Base-by-base conservation (phyloP, 2,888 invertebrate species). In the Ypsolopha scabrella region DNA sequence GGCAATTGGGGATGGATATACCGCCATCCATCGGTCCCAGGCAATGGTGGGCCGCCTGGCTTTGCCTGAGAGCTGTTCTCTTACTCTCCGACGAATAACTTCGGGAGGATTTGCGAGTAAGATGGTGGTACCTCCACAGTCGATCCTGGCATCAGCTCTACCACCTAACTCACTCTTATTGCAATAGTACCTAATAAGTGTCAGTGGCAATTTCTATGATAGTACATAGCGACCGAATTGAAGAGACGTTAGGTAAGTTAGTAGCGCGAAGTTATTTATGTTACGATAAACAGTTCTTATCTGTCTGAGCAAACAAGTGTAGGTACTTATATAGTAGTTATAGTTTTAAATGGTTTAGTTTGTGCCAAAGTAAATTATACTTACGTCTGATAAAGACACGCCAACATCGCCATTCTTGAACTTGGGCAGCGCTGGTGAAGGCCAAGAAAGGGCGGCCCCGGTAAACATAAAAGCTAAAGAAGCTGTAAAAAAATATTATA, bases 341-440 rank as follows among this genome's bases (percentile, higher is more conserved):
- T 11, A 43, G 6, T 11, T 47, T 47, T 37, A 46, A 51, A 46
- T 44, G 6, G n/a, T 44, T 37, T 41, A 33, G 38, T 47, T 11
- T 11, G 11, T 24, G 24, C 24, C 4, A 24, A 24, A 24, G 24
- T 24, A 41, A 33, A 50, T 47, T 6, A 7, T 52, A 73, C 82
- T 76, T 66, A 86, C 87, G 61, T 85, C 77, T 43, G 75, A 74
- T 50, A 87, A 80, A 53, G 68, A 54, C 47, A 87, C 57, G 56
- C 73, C 68, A 4, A 82, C 72, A 56, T 78, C 79, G 11, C 82
- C 82, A 53, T 61, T 79, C 57, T 72, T 76, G 61, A 88, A 75
- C 67, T 87, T 86, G 43, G 87, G 87, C 59, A 88, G 76, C 34
- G 86, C 87, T n/a, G 89, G 88, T 1, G 89, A 88, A 0, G 88